Conservation (phyloP, 1,140 invertebrate genomes). For the Ptiloglossa arizonensis region DNA sequence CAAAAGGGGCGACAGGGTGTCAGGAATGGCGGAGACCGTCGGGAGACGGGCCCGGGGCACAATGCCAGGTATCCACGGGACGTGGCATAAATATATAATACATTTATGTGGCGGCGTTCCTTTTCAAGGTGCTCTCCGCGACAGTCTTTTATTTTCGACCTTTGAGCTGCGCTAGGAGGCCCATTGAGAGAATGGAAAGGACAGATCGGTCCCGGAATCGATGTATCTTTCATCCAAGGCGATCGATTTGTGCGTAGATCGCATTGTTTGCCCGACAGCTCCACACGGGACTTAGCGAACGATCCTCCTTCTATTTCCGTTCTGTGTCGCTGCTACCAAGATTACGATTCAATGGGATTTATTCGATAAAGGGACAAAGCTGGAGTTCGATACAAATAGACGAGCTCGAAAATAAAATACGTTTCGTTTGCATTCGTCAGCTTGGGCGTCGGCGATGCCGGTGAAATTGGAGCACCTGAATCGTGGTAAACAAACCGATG, state of each 20-base stretch:
- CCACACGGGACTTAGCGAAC: slow-evolving; percentile 33
- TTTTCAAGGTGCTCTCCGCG: slow-evolving; percentile 53
- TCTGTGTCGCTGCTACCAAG: slow-evolving; percentile 31
- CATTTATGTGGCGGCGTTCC: slow-evolving; percentile 51
- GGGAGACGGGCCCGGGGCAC: slow-evolving; percentile 30
- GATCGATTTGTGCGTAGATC: slow-evolving; percentile 50
- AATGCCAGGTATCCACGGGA: slow-evolving; percentile 65
- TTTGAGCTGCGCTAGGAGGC: slow-evolving; percentile 40
- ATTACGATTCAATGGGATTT: slow-evolving; percentile 40
- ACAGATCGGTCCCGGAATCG: slow-evolving; percentile 28
- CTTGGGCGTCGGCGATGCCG: neutral
- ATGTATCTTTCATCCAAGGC: slow-evolving; percentile 45
- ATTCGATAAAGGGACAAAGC: slow-evolving; percentile 23
- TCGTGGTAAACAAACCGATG: slow-evolving; percentile 1
- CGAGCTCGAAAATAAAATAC: neutral
- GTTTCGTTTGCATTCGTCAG: neutral
- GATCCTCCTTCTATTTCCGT: slow-evolving; percentile 45
- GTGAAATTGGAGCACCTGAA: neutral
- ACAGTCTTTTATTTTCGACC: slow-evolving; percentile 63
- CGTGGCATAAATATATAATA: slow-evolving; percentile 64
- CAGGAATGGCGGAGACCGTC: slow-evolving; percentile 51
- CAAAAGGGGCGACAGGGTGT: slow-evolving; percentile 59
- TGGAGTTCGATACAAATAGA: slow-evolving; percentile 32
- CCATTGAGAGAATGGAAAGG: slow-evolving; percentile 35
- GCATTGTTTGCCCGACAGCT: slow-evolving; percentile 42